Percentiles rank a stretch among this genome's conserved stretches.
phyloP scores from a whole-genome alignment of 2,113 vertebrate species.

The Elgaria multicarinata region DNA sequence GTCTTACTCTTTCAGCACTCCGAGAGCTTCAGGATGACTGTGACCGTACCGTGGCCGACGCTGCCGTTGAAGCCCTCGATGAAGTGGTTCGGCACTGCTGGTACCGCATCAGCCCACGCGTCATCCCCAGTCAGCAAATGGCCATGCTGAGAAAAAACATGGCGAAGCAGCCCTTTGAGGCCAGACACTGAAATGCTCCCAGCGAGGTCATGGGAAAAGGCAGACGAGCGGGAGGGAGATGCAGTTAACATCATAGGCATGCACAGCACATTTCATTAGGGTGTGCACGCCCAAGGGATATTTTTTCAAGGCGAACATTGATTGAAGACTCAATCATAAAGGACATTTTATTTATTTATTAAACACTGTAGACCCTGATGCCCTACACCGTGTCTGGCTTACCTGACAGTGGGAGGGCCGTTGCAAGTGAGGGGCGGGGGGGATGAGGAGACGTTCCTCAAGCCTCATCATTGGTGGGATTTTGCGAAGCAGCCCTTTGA shows the following conservation, averaged over 20 bases:
- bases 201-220: not conserved
- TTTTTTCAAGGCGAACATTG: no score
- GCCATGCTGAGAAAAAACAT: not conserved
- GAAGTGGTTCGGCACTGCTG: not conserved
- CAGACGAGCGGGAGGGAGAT: not conserved
- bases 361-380: no score
- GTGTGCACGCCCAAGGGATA: no score
- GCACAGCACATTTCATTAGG: no score
- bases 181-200: not conserved
- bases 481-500: not conserved
- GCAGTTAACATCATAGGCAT: no score
- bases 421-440: no score
- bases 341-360: no score
- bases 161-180: not conserved
- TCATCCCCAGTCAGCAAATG: not conserved
- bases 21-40: not conserved
- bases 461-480: no score
- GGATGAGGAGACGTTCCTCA: no score
- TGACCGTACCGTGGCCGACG: not conserved
- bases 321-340: no score
- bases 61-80: not conserved
- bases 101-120: not conserved
- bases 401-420: no score
- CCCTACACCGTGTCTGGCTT: no score
- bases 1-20: not conserved